A percentile compares a stretch with the other conserved stretches of the same genome.
Evolutionary conservation across 2,113 vertebrate genomes (phyloP).

Genomic region (Myxocyprinus asiaticus): DNA sequence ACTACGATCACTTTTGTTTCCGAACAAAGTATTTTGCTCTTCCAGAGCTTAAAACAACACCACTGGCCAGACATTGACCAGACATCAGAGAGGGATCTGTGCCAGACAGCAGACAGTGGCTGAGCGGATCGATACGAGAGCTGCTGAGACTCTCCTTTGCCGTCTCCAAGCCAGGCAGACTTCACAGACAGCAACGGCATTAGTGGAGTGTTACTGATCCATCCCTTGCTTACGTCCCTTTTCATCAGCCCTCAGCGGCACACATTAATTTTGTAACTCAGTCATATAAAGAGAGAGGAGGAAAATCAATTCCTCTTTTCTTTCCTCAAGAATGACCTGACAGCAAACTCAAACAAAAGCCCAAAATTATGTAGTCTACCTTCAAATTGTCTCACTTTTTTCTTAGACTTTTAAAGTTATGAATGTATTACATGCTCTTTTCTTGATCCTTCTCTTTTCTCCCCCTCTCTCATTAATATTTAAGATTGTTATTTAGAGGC

Average conservation of each 20-base stretch:
- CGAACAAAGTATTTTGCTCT: conserved; percentile 6
- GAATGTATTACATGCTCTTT: conserved; percentile 59
- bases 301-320: conserved; percentile 38
- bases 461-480: conserved; percentile 70
- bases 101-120: conserved; percentile 63
- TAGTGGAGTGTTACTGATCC: background rate
- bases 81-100: conserved; percentile 64
- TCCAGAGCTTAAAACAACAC: conserved; percentile 14
- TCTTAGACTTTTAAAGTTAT: conserved; percentile 47
- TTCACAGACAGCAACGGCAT: conserved; percentile 20
- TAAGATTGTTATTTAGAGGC: conserved; percentile 73
- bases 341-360: conserved; percentile 56
- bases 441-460: conserved; percentile 7
- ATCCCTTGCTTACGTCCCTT: conserved; percentile 52
- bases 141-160: conserved; percentile 61
- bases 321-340: conserved; percentile 24
- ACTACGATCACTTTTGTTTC: background rate
- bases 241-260: conserved; percentile 57
- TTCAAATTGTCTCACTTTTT: conserved; percentile 38
- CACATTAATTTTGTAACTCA: conserved; percentile 47
- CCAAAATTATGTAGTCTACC: conserved; percentile 59
- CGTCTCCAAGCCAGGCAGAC: conserved; percentile 59
- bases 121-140: conserved; percentile 65
- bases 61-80: conserved; percentile 43
- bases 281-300: conserved; percentile 20